Base-by-base conservation (phyloP, 2,113 vertebrate species). In the Dendrocopos noguchii region DNA sequence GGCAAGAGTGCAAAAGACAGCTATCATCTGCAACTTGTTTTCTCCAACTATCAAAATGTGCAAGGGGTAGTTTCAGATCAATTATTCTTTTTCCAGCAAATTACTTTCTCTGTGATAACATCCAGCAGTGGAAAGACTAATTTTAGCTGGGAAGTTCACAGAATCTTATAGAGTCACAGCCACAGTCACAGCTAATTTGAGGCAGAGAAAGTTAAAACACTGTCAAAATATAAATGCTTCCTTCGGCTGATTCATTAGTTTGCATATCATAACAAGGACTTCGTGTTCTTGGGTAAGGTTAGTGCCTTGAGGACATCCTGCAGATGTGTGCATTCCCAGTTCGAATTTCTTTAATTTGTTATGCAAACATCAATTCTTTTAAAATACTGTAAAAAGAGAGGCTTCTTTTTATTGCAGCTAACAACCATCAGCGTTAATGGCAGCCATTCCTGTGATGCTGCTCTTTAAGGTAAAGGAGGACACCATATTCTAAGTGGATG, bases 181-280 rank as follows among this genome's bases (percentile, higher is more conserved):
- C 55, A 80, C 11, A 75, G 84, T 86, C 68, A 56, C 44, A 81
- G 90, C 61, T 91, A 56, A 90, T 85, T 90, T 89, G 83, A 85
- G 50, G 81, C 71, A 87, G 42, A 86, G 76, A 87, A 87, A 96
- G 88, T 83, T 94, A 93, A 91, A 72, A 90, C 50, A 75, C 79
- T 59, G 75, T 85, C 81, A 85, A 95, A 93, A 90, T 89, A 94
- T 68, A 94, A 95, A 93, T 83, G 78, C 81, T 94, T 93, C 84
- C 93, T 92, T 80, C 15, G 52, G 87, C 57, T 53, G 76, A 61
- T 90, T 94, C 87, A 73, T 77, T 72, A 46, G 42, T 90, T 72
- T 91, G 87, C 92, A 77, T 68, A 70, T 61, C 87, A 87, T 70
- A 71, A 90, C 73, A 67, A 80, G 84, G 94, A 94, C 70, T 83